Conservation (phyloP, 2,888 invertebrate species). For the Acronicta aceris region DNA sequence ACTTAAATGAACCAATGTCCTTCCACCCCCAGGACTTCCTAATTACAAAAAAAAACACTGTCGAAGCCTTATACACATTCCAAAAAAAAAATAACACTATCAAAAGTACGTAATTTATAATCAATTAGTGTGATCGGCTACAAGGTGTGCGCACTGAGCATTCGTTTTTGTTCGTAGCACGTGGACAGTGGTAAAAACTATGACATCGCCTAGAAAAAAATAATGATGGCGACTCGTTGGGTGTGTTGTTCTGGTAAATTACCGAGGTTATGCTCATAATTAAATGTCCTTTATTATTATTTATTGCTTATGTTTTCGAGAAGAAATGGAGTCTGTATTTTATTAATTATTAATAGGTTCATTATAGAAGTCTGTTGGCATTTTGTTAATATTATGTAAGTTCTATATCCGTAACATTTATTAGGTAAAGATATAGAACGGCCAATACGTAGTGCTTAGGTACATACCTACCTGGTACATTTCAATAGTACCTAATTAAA, state of each 20-base stretch:
- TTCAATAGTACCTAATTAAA: no score
- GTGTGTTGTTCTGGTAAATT: constrained; percentile 34
- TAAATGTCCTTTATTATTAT: not conserved
- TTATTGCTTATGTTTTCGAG: not conserved
- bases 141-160: constrained; percentile 63
- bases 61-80: constrained; percentile 2
- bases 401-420: no score
- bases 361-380: no score
- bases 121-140: constrained; percentile 68
- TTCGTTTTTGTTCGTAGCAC: constrained; percentile 62
- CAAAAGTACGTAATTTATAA: constrained; percentile 67
- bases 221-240: constrained; percentile 23
- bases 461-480: no score
- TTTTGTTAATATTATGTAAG: no score
- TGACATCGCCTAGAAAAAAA: constrained; percentile 56
- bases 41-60: constrained; percentile 28
- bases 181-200: constrained; percentile 61
- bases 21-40: constrained; percentile 25
- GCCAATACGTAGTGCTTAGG: no score
- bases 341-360: no score
- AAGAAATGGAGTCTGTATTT: no score
- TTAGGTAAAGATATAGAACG: no score
- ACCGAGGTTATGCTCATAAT: constrained; percentile 2
- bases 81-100: constrained; percentile 41
- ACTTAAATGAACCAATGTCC: constrained; percentile 15